Percentiles rank a stretch among this genome's conserved stretches.
These are phyloP conservation scores for Cyprinodon variegatus DNA, from an alignment of 2,113 vertebrate genomes.

Conservation along the genomic window DNA sequence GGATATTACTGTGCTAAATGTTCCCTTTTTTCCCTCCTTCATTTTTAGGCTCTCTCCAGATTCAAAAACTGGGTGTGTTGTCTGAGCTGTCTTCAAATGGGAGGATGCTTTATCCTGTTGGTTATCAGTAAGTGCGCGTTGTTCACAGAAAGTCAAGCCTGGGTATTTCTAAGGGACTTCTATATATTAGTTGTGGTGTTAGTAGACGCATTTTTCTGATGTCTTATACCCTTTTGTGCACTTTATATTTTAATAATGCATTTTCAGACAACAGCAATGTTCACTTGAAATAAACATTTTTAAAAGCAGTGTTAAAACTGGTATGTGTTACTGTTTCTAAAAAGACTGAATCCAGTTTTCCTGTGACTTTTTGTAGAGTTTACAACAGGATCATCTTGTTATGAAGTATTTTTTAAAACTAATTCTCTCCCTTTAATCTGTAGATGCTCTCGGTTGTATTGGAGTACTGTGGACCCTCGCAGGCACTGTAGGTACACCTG, in stretches of 20 bases:
- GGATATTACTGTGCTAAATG: background rate
- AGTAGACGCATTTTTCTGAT: background rate
- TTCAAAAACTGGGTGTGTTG: conserved; percentile 86
- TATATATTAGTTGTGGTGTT: background rate
- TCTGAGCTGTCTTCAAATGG: conserved; percentile 87
- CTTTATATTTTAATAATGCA: background rate
- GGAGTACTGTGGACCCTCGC: conserved; percentile 90
- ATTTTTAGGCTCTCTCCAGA: conserved; percentile 85
- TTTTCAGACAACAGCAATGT: background rate
- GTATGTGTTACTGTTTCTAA: no score
- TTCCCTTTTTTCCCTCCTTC: background rate
- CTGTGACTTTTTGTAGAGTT: background rate
- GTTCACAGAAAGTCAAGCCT: background rate
- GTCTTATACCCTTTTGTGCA: background rate
- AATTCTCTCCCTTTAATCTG: conserved; percentile 5
- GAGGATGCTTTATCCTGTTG: conserved; percentile 87
- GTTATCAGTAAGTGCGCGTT: conserved; percentile 86
- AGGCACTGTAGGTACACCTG: conserved; percentile 89
- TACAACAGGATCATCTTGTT: background rate
- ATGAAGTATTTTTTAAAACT: background rate
- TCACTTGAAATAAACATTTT: background rate
- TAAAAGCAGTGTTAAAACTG: background rate
- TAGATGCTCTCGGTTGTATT: conserved; percentile 91
- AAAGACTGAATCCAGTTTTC: no score
- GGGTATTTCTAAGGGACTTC: background rate